Evolutionary conservation across 2,888 invertebrate species (phyloP), one percentile per base, ranked within the genome.

Genomic region (Eilema caniola): DNA sequence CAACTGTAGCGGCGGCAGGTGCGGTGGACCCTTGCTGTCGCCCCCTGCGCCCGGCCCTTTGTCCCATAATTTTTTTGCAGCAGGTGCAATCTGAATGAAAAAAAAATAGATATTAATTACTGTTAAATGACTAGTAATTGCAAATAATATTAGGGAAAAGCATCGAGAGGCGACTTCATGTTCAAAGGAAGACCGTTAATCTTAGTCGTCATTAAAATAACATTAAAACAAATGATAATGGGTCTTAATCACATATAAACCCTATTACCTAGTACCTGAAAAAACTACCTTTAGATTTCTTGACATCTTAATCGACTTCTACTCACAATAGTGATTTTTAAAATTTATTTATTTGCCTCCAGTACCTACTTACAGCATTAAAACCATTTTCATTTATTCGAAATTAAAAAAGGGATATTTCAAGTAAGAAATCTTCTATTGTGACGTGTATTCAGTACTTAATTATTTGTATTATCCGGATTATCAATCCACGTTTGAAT

Each of bases 61-160:
- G 95, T 97, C 98, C 98, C 98, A 98, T 92, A 98, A 95, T 95
- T 98, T 98, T 95, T 98, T 98, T 92, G 98, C 98, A 93, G 98
- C 97, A 92, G 98, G 98, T 95, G 98, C 98, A 96, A 98, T 98
- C 98, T 98, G 96, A 73, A 83, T 78, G 68, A 76, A 78, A 81
- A 74, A 69, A 63, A 7, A 47, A 4, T 33, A 16, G 25, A 53
- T 7, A 47, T 64, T 68, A 68, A 41, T 60, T 41, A 10, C 33
- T 16, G 37, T 61, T 53, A 33, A 59, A 60, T 33, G 12, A 33
- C 20, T 56, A 16, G 0, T 31, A 53, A n/a, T 28, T 31, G 25
- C 41, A 53, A 7, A n/a, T 31, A 57, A 37, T n/a, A 57, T 53
- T 23, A 57, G 56, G 20, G 16, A 24, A 66, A 24, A 1, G 47